Evolutionary conservation across 2,888 invertebrate species (phyloP).

Genomic region (Girardia tigrina): DNA sequence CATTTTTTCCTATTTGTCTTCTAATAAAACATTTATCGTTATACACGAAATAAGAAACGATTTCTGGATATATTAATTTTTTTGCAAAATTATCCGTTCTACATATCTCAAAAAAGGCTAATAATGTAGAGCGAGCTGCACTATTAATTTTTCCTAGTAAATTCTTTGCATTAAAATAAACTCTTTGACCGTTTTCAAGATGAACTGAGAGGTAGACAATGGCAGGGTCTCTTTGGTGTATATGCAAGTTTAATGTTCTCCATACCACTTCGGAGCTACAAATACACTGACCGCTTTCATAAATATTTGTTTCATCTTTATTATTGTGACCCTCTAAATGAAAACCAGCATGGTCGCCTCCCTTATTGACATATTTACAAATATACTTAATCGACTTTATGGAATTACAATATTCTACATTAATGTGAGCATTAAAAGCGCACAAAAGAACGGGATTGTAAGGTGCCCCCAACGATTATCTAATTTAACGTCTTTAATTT

Average conservation of each 20-base stretch:
- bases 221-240: no score
- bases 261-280: no score
- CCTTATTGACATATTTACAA: constrained; percentile 51
- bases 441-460: constrained; percentile 32
- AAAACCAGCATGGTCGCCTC: constrained; percentile 38
- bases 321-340: no score
- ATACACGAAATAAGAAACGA: constrained; percentile 39
- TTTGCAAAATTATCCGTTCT: constrained; percentile 36
- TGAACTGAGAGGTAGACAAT: no score
- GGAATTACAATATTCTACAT: constrained; percentile 46
- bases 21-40: constrained; percentile 38
- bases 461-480: constrained; percentile 36
- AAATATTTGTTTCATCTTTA: no score
- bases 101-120: constrained; percentile 36
- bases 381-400: constrained; percentile 50
- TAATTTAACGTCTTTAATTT: not conserved
- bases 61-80: constrained; percentile 37
- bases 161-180: no score
- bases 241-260: no score
- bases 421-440: constrained; percentile 43
- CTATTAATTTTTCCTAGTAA: no score
- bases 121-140: no score
- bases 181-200: no score
- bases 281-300: no score
- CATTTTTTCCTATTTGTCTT: constrained; percentile 35